Conservation (phyloP, 2,113 vertebrate genomes). For the Eira barbara region DNA sequence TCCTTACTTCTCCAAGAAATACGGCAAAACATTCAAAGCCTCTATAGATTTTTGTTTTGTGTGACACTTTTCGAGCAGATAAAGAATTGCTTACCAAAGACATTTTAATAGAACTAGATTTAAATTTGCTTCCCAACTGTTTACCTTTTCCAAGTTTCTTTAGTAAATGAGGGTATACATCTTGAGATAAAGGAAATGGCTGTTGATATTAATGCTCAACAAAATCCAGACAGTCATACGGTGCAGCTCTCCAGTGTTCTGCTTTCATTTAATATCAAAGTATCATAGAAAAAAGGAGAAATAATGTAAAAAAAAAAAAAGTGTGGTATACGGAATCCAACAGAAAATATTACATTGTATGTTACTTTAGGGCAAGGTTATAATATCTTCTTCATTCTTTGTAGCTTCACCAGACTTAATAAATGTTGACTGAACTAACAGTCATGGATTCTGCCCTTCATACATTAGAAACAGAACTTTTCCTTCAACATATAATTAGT, state of each 20-base stretch:
- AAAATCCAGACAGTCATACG: not conserved
- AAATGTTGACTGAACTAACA: constrained; percentile 6
- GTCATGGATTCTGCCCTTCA: constrained; percentile 37
- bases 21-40: not conserved
- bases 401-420: not conserved
- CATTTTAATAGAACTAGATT: constrained; percentile 30
- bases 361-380: constrained; percentile 14
- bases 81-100: not conserved
- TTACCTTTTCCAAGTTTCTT: not conserved
- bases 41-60: constrained; percentile 2
- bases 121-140: not conserved
- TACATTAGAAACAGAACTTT: constrained; percentile 38
- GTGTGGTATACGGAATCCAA: not conserved
- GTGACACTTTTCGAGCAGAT: not conserved
- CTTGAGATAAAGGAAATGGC: not conserved
- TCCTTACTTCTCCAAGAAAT: not conserved
- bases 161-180: not conserved
- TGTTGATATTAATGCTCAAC: not conserved
- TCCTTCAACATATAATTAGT: constrained; percentile 15
- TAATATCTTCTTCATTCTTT: constrained; percentile 3
- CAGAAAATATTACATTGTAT: not conserved
- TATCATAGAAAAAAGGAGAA: not conserved
- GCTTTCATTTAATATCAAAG: constrained; percentile 33
- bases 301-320: not conserved
- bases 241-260: not conserved